Evolutionary conservation across 2,888 invertebrate genomes (phyloP).

Genomic region (Ophion ellenae): DNA sequence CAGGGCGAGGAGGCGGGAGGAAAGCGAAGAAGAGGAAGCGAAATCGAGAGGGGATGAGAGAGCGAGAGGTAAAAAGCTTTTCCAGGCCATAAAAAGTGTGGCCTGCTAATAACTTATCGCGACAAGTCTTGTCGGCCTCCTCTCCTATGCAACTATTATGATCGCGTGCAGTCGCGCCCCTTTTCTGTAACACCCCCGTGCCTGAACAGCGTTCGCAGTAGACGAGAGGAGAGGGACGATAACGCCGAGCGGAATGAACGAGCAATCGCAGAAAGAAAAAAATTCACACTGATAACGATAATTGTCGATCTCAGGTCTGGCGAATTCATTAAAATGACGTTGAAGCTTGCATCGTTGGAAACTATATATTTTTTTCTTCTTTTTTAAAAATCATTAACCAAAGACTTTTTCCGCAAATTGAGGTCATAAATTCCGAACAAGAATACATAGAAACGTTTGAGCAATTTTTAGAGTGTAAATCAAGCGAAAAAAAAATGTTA

Average conservation of each 20-base stretch:
- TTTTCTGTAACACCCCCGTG: slow-evolving; percentile 35
- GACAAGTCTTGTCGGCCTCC: slow-evolving; percentile 13
- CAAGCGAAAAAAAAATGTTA: too few species aligned
- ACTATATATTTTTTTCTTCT: too few species aligned
- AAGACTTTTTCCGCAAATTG: too few species aligned
- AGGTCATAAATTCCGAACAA: too few species aligned
- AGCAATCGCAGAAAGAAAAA: slow-evolving; percentile 5
- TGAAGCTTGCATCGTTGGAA: too few species aligned
- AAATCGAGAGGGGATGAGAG: neutral
- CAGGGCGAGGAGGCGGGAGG: too few species aligned
- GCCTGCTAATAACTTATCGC: slow-evolving; percentile 58
- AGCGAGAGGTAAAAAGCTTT: slow-evolving; percentile 46
- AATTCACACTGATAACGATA: neutral
- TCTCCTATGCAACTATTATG: slow-evolving; percentile 48
- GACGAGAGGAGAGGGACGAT: neutral
- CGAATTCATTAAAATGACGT: too few species aligned
- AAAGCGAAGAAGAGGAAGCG: neutral
- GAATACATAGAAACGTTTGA: too few species aligned
- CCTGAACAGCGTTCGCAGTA: slow-evolving; percentile 22
- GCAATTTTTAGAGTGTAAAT: too few species aligned
- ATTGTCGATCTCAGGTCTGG: too few species aligned
- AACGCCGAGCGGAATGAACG: slow-evolving; percentile 3
- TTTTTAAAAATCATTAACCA: too few species aligned
- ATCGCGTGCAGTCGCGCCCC: slow-evolving; percentile 58
- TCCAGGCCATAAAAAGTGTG: slow-evolving; percentile 35